These are phyloP conservation scores for Volucella bombylans DNA, from an alignment of 2,888 invertebrate genomes.

Conservation along the genomic window DNA sequence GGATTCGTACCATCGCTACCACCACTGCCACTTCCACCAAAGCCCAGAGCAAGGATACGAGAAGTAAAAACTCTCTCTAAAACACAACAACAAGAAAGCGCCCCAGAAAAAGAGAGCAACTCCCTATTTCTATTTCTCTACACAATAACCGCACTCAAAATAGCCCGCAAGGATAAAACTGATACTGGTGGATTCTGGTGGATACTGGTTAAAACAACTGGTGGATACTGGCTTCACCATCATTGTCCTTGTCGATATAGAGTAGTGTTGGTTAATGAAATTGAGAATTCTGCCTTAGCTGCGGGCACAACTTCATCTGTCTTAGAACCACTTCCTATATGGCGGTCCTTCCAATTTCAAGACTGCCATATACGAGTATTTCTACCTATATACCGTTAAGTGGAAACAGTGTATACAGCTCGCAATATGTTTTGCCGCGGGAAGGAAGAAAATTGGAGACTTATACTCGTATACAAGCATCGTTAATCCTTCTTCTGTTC, in stretches of 20 bases:
- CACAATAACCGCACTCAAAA: slow-evolving; percentile 77
- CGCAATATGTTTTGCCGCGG: slow-evolving; percentile 2
- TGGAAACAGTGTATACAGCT: slow-evolving; percentile 15
- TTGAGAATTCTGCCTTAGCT: slow-evolving; percentile 29
- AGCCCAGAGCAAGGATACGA: slow-evolving; percentile 10
- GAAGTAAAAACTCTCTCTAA: background rate
- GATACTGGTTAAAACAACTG: slow-evolving; percentile 75
- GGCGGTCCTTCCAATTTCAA: background rate
- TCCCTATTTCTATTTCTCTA: slow-evolving; percentile 59
- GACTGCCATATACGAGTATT: background rate
- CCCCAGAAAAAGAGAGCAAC: background rate
- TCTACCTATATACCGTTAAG: background rate
- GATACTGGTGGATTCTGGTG: slow-evolving; percentile 69
- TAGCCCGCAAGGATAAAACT: slow-evolving; percentile 71
- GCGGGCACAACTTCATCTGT: slow-evolving; percentile 24
- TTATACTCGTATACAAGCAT: background rate
- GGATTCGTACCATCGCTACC: slow-evolving; percentile 2
- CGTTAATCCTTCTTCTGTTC: slow-evolving; percentile 63
- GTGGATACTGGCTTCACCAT: slow-evolving; percentile 75
- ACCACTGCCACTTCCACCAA: background rate
- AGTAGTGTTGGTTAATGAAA: slow-evolving; percentile 53
- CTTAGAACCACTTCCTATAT: slow-evolving; percentile 2
- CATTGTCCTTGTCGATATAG: slow-evolving; percentile 43
- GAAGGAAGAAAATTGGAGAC: slow-evolving; percentile 6
- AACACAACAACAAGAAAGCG: slow-evolving; percentile 67